These are phyloP conservation scores for Actinernus sp. DNA, from an alignment of 92 coral and sea anemone species.

Conservation along the genomic window DNA sequence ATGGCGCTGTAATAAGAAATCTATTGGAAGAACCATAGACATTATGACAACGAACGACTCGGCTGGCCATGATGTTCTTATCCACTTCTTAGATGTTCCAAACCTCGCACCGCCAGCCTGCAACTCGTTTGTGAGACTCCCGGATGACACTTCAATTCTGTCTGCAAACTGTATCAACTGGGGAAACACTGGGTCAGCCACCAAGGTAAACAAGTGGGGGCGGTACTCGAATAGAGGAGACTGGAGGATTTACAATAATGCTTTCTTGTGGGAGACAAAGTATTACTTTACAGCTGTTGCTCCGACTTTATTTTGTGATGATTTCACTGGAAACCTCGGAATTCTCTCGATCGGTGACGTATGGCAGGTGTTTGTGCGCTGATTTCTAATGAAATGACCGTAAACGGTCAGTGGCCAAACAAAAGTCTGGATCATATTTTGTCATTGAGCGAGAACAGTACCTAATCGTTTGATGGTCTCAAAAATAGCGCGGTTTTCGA, in stretches of 20 bases:
- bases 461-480: no score
- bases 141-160: slow-evolving; percentile 61
- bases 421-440: no score
- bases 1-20: slow-evolving; percentile 64
- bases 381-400: no score
- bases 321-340: slow-evolving; percentile 7
- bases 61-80: slow-evolving; percentile 52
- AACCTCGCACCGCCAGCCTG: slow-evolving; percentile 38
- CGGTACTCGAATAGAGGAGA: slow-evolving; percentile 9
- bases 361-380: slow-evolving; percentile 58
- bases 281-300: slow-evolving; percentile 4
- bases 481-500: no score
- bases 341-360: slow-evolving; percentile 29
- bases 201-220: slow-evolving; percentile 39
- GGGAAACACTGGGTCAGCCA: slow-evolving; percentile 19
- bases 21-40: slow-evolving; percentile 59
- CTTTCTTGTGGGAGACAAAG: slow-evolving; percentile 14
- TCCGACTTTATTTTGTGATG: slow-evolving; percentile 31
- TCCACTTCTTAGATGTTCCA: slow-evolving; percentile 23
- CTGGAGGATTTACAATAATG: slow-evolving; percentile 33
- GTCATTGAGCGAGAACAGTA: no score
- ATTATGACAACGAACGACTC: slow-evolving; percentile 60
- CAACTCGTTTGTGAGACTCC: slow-evolving; percentile 49
- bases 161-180: slow-evolving; percentile 54
- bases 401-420: no score